These are phyloP conservation scores for Sycon ciliatum DNA, from an alignment of 37 sponge, comb jelly and placozoan species.

Conservation along the genomic window DNA sequence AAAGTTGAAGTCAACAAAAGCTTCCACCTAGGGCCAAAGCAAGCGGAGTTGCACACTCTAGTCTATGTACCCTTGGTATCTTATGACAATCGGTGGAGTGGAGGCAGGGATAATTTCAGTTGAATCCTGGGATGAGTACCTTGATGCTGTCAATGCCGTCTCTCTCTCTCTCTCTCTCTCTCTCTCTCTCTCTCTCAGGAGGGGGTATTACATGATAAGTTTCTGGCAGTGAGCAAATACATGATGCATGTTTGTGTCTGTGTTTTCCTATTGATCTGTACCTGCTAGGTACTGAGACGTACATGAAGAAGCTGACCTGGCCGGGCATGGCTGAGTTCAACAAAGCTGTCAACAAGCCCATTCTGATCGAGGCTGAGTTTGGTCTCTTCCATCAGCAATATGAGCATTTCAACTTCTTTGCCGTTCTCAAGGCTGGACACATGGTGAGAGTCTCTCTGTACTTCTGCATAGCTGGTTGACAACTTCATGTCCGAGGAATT, in stretches of 20 bases:
- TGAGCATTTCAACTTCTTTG: slow-evolving; percentile 47
- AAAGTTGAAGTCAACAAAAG: no score
- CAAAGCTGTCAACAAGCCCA: slow-evolving; percentile 24
- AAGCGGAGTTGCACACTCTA: no score
- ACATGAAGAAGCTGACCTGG: slow-evolving; percentile 54
- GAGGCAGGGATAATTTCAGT: no score
- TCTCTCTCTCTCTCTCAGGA: no score
- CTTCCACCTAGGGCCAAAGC: no score
- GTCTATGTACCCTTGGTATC: no score
- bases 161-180: no score
- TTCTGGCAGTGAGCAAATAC: no score
- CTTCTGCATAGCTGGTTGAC: neutral
- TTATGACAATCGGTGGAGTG: no score
- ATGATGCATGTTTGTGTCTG: neutral
- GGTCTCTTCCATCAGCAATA: slow-evolving; percentile 49
- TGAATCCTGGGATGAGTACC: no score
- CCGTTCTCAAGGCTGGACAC: slow-evolving; percentile 69
- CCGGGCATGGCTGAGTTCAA: slow-evolving; percentile 26
- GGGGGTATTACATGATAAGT: no score
- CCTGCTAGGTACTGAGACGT: slow-evolving; percentile 46
- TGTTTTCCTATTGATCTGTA: neutral
- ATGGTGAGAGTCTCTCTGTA: slow-evolving; percentile 41
- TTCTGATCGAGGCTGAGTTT: slow-evolving; percentile 43
- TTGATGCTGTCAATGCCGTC: no score
- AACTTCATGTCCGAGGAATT: neutral